Evolutionary conservation across 2,797 vertebrate species (phyloP).

Genomic region (Chelonia mydas): DNA sequence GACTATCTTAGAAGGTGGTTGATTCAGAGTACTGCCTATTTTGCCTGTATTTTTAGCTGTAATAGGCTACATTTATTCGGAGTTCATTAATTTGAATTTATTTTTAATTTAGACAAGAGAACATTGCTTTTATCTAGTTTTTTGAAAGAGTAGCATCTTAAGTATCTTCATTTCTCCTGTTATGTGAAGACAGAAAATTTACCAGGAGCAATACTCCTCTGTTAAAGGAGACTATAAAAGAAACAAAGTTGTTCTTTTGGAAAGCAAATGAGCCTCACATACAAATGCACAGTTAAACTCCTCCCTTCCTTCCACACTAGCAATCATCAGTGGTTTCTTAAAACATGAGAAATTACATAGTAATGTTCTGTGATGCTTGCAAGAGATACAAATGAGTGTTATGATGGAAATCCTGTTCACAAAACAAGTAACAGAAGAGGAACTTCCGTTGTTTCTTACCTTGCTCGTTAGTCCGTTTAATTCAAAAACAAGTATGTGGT

Average conservation of each 20-base stretch:
- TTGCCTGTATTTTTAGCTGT: not conserved
- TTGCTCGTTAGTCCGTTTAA: slow-evolving; percentile 58
- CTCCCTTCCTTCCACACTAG: slow-evolving; percentile 57
- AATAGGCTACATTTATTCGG: not conserved
- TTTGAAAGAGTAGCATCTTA: not conserved
- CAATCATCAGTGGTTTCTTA: slow-evolving; percentile 51
- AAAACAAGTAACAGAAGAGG: slow-evolving; percentile 34
- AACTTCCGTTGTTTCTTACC: slow-evolving; percentile 49
- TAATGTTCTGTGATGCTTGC: slow-evolving; percentile 45
- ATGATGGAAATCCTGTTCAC: slow-evolving; percentile 50
- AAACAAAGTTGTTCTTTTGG: slow-evolving; percentile 62
- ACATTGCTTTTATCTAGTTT: not conserved
- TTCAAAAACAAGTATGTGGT: slow-evolving; percentile 63
- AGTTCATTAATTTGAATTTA: not conserved
- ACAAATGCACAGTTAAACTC: slow-evolving; percentile 42
- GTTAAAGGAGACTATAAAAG: slow-evolving; percentile 66
- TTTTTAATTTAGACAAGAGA: not conserved
- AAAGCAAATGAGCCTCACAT: slow-evolving; percentile 61
- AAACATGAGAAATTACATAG: slow-evolving; percentile 61
- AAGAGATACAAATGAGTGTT: slow-evolving; percentile 41
- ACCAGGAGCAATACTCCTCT: slow-evolving; percentile 63
- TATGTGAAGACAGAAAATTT: not conserved
- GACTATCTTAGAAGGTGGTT: not conserved
- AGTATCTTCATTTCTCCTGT: not conserved
- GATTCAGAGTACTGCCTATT: not conserved